Percentiles rank a stretch among this genome's conserved stretches.
Conservation (phyloP, 1,140 invertebrate species). For the Littorina saxatilis region DNA sequence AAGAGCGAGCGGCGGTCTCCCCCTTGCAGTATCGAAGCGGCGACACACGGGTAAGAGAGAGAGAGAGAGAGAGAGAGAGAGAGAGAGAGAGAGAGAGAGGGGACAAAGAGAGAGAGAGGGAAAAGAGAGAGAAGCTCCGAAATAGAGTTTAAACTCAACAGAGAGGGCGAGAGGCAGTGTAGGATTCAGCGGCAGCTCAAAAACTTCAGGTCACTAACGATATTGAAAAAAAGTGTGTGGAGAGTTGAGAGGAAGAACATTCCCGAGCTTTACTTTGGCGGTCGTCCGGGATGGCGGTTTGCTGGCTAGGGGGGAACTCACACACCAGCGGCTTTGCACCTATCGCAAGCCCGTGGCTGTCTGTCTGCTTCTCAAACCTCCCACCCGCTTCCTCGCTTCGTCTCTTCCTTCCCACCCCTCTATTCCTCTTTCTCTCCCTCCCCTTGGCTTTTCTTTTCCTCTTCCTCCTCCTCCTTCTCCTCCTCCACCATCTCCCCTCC, state of each 20-base stretch:
- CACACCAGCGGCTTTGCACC: conserved; percentile 1
- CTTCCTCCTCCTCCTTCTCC: too few species aligned
- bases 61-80: conserved; percentile 12
- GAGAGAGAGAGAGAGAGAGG: neutral
- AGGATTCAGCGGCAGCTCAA: neutral
- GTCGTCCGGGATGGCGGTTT: neutral
- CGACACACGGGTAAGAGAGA: neutral
- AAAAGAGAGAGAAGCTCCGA: neutral
- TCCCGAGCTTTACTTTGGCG: neutral
- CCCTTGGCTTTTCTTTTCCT: too few species aligned
- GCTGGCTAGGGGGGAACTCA: neutral
- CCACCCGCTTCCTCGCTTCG: too few species aligned
- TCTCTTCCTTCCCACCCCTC: too few species aligned
- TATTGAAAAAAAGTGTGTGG: neutral
- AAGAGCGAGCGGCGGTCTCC: too few species aligned
- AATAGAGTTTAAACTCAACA: too few species aligned
- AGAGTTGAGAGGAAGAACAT: neutral
- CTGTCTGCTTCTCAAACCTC: neutral
- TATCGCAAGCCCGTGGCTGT: neutral
- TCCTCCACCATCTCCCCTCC: too few species aligned
- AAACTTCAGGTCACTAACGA: neutral
- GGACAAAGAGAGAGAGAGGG: conserved; percentile 2
- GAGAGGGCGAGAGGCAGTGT: neutral
- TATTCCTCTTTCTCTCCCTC: too few species aligned
- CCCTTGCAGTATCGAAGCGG: too few species aligned